These are phyloP conservation scores for Enteromius viviparus DNA, from an alignment of 2,797 vertebrate species.

Conservation along the genomic window DNA sequence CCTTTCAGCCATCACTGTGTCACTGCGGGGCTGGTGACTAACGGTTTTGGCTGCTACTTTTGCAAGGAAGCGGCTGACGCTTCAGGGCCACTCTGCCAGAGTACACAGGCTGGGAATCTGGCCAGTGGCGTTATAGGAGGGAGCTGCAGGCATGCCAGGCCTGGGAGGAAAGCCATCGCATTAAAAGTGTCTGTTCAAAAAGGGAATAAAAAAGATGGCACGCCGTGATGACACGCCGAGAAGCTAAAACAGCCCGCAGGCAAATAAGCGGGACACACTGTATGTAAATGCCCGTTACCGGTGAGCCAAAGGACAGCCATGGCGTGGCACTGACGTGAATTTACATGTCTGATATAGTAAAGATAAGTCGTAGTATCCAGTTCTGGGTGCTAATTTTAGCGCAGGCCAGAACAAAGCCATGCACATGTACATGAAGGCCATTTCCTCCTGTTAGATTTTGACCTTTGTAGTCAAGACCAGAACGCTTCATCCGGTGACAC, in stretches of 20 bases:
- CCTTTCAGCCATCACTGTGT: conserved; percentile 54
- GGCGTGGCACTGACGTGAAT: conserved; percentile 48
- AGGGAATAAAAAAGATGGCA: conserved; percentile 45
- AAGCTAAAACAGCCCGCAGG: conserved; percentile 42
- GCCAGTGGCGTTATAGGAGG: conserved; percentile 64
- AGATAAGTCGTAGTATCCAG: conserved; percentile 69
- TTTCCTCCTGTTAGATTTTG: conserved; percentile 68
- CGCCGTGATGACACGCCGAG: conserved; percentile 39
- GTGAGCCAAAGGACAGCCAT: conserved; percentile 57
- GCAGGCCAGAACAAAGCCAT: conserved; percentile 51
- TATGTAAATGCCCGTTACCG: conserved; percentile 49
- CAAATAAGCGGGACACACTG: conserved; percentile 50
- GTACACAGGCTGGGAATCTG: conserved; percentile 52
- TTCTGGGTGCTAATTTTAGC: conserved; percentile 67
- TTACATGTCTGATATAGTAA: conserved; percentile 55
- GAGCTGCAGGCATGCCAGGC: conserved; percentile 57
- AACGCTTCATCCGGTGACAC: conserved; percentile 55
- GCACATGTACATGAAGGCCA: conserved; percentile 62
- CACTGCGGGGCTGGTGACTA: conserved; percentile 62
- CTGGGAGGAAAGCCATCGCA: conserved; percentile 45
- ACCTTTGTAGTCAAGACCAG: conserved; percentile 45
- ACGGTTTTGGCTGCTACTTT: conserved; percentile 55
- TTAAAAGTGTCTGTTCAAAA: conserved; percentile 42
- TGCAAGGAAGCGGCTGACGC: conserved; percentile 53
- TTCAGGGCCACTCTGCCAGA: conserved; percentile 50